Base-by-base conservation (phyloP, 2,797 vertebrate species). In the Antrozous pallidus region DNA sequence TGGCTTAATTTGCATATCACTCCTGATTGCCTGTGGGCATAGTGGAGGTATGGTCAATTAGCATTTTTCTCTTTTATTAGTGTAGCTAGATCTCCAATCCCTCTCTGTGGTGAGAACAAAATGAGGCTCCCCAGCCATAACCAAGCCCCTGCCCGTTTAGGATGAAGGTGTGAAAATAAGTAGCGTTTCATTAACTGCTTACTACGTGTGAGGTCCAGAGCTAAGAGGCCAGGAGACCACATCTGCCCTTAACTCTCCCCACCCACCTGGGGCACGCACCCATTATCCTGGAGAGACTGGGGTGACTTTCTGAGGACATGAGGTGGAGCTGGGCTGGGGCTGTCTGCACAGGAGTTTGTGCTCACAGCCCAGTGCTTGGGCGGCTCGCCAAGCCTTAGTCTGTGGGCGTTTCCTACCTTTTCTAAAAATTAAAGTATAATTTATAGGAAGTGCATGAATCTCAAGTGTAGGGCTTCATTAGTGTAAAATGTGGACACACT, bases 401-500 rank as follows among this genome's bases (percentile, higher is more conserved):
- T 33, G 28, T 36, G 18, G 49, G 24, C 5, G 36, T 78, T 47
- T 71, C 16, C 51, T 74, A 49, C 58, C 65, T 42, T 70, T 42
- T 54, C 31, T 33, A 65, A 61, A 40, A 75, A 79, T 22, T 67
- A 26, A 92, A n/a, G 56, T 85, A 2, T 33, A 67, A 80, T 6
- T 61, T 61, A 74, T 8, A 81, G 89, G 58, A 90, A 69, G 40
- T 67, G 14, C 13, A 12, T 49, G 67, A 31, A 70, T 82, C 51
- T 82, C 38, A 95, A 81, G 24, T 33, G 20, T 54, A 70, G 9
- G 51, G 12, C 36, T 70, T 82, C 42, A 40, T 63, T 90, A 54
- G 77, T 54, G 81, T 31, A 31, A 90, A 71, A 67, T 88, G 63
- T 82, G 63, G 54, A 28, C 61, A 38, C 14, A 86, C 67, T 31